phyloP scores from a whole-genome alignment of 2,113 vertebrate genomes.

The Panthera tigris region DNA sequence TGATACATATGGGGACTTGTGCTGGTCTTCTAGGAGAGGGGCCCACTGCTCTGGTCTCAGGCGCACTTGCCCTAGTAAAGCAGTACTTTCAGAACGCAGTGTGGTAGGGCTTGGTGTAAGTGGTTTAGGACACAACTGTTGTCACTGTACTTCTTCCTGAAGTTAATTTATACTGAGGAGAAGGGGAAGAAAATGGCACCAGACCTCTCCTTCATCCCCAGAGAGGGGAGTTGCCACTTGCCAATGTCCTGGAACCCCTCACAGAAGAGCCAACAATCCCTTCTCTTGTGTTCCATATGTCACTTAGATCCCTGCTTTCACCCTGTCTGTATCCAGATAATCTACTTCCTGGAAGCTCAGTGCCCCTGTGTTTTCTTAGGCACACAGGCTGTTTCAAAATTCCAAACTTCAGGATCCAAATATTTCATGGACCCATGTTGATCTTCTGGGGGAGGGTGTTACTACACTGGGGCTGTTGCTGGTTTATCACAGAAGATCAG shows the following conservation, averaged over 20 bases:
- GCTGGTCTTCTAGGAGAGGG: not conserved
- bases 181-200: not conserved
- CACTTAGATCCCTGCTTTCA: not conserved
- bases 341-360: not conserved
- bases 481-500: not conserved
- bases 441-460: not conserved
- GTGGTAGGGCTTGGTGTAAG: not conserved
- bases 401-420: not conserved
- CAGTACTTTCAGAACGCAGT: not conserved
- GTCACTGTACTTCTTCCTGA: not conserved
- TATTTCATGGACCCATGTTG: not conserved
- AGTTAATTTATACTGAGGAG: not conserved
- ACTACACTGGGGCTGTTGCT: not conserved
- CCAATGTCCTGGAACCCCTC: not conserved
- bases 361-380: not conserved
- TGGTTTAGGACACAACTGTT: not conserved
- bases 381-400: not conserved
- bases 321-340: not conserved
- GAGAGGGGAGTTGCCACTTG: not conserved
- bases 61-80: not conserved
- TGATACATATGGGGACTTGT: not conserved
- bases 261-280: not conserved
- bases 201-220: not conserved
- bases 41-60: not conserved
- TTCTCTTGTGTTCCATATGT: not conserved